These are phyloP conservation scores for Ametastegia equiseti DNA, from an alignment of 2,888 invertebrate species.

Conservation along the genomic window DNA sequence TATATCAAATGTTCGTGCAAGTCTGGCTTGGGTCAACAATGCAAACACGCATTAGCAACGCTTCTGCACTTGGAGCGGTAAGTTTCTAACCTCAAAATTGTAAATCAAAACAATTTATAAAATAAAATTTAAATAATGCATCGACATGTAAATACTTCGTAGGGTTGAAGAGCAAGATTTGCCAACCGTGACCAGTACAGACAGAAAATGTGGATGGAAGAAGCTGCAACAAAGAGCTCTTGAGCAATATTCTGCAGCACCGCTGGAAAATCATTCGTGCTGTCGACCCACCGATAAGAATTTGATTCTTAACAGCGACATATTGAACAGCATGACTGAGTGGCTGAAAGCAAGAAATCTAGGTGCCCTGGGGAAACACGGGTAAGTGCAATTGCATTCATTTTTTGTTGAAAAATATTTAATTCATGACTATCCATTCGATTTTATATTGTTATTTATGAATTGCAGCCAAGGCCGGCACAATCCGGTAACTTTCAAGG, in stretches of 20 bases:
- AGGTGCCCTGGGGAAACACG: background rate
- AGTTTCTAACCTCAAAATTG: slow-evolving; percentile 51
- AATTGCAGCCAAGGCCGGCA: background rate
- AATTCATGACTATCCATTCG: background rate
- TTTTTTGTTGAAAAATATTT: background rate
- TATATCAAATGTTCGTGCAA: background rate
- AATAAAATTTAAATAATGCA: slow-evolving; percentile 6
- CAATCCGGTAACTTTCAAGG: background rate
- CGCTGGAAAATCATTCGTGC: slow-evolving; percentile 46
- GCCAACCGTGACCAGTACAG: slow-evolving; percentile 49
- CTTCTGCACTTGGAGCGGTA: slow-evolving; percentile 51
- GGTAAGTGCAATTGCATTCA: background rate
- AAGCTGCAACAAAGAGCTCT: slow-evolving; percentile 41
- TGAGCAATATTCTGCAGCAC: slow-evolving; percentile 47
- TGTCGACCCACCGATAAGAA: slow-evolving; percentile 29
- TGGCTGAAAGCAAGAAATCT: background rate
- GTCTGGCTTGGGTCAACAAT: slow-evolving; percentile 52
- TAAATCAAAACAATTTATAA: slow-evolving; percentile 3
- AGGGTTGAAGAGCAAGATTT: slow-evolving; percentile 36
- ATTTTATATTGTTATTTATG: background rate
- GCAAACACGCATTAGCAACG: slow-evolving; percentile 55
- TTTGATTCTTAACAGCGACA: background rate
- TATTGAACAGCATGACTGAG: background rate
- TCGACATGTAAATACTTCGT: slow-evolving; percentile 23
- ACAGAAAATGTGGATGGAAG: slow-evolving; percentile 51